Conservation (phyloP, 1,140 invertebrate species). For the Pseudomyrmex sp. region DNA sequence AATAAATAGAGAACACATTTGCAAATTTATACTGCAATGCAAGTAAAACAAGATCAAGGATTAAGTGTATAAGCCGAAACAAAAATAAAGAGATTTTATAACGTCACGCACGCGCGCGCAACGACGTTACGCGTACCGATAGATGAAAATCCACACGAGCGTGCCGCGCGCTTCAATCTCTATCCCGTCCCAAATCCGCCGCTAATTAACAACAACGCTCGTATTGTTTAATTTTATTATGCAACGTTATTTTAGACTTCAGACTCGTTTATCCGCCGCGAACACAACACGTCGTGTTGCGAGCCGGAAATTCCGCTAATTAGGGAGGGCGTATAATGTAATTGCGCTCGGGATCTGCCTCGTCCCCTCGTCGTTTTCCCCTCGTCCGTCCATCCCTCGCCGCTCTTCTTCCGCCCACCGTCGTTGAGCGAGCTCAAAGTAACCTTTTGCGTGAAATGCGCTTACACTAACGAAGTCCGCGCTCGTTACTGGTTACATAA, state of each 20-base stretch:
- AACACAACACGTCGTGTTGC: conserved; percentile 57
- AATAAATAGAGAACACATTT: too few relatives aligned
- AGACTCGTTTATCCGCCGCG: conserved; percentile 55
- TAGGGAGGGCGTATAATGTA: conserved; percentile 59
- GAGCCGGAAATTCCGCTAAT: conserved; percentile 61
- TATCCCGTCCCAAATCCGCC: conserved; percentile 42
- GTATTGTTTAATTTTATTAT: conserved; percentile 61
- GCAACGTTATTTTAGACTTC: conserved; percentile 62
- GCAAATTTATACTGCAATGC: too few relatives aligned
- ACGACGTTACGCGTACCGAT: conserved; percentile 10
- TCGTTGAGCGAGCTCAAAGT: conserved; percentile 59
- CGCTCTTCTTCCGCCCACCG: conserved; percentile 3
- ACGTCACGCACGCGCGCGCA: not conserved
- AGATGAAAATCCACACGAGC: conserved; percentile 6
- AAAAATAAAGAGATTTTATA: not conserved
- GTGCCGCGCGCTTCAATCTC: conserved; percentile 32
- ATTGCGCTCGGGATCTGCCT: conserved; percentile 56
- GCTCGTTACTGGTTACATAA: conserved; percentile 69
- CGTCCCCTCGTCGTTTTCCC: not conserved
- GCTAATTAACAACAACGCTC: conserved; percentile 57
- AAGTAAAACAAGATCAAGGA: too few relatives aligned
- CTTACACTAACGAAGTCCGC: conserved; percentile 52
- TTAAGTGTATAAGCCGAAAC: not conserved
- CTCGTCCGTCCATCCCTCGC: not conserved
- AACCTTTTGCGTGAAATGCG: conserved; percentile 63